Evolutionary conservation across 2,113 vertebrate species (phyloP).

Genomic region (Cyprinodon variegatus): DNA sequence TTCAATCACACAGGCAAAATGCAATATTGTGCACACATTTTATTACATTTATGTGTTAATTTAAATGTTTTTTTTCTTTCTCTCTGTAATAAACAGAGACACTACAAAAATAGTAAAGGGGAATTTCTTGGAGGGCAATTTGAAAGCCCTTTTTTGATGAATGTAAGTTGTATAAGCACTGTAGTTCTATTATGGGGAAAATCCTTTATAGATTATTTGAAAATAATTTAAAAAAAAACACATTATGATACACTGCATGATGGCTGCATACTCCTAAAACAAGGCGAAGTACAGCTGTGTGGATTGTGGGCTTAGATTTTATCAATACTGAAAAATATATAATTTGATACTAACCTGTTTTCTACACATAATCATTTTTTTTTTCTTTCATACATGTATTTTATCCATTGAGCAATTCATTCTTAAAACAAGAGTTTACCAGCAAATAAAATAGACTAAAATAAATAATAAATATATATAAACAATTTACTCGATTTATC

Average conservation of each 20-base stretch:
- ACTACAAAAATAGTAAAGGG: too few species aligned
- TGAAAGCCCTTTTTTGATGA: too few species aligned
- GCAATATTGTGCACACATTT: background rate
- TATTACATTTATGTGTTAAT: background rate
- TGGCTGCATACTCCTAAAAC: background rate
- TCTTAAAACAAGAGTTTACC: too few species aligned
- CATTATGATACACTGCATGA: background rate
- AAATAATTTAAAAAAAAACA: background rate
- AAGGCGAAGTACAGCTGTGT: background rate
- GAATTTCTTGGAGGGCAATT: too few species aligned
- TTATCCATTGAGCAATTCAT: background rate
- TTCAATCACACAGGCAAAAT: background rate
- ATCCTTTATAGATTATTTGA: conserved; percentile 31
- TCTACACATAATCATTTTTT: background rate
- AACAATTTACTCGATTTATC: background rate
- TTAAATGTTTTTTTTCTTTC: too few species aligned
- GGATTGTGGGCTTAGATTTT: background rate
- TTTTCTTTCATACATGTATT: background rate
- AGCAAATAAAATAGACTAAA: background rate
- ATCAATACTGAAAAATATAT: background rate
- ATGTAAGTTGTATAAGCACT: background rate
- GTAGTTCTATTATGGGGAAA: background rate
- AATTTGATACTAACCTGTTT: background rate
- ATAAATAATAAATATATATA: background rate
- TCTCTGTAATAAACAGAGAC: too few species aligned